Conservation (phyloP, 2,888 invertebrate genomes). For the Drosophila robusta region DNA sequence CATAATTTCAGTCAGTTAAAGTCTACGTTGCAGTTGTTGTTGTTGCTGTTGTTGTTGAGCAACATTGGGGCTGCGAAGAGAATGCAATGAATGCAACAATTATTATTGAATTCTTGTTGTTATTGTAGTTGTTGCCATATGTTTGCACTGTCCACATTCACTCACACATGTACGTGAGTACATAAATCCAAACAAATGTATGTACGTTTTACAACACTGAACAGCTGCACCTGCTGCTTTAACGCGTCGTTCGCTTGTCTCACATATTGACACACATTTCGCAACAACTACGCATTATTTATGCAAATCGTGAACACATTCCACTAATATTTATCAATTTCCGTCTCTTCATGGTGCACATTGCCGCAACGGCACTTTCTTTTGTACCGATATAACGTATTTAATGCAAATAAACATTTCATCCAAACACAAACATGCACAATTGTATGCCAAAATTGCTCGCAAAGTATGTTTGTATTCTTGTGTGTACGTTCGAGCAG, state of each 20-base stretch:
- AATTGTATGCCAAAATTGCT: slow-evolving; percentile 19
- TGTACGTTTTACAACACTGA: slow-evolving; percentile 67
- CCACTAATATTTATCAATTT: slow-evolving; percentile 43
- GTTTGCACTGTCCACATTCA: slow-evolving; percentile 56
- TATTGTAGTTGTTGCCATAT: slow-evolving; percentile 57
- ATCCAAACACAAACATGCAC: slow-evolving; percentile 4
- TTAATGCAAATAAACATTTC: slow-evolving; percentile 50
- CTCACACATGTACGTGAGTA: slow-evolving; percentile 14
- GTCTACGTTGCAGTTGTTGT: slow-evolving; percentile 6
- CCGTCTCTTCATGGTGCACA: slow-evolving; percentile 17
- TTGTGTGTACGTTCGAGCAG: slow-evolving; percentile 7
- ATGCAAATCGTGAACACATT: slow-evolving; percentile 49
- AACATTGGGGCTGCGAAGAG: slow-evolving; percentile 52
- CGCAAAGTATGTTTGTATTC: neutral
- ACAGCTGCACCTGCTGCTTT: slow-evolving; percentile 66
- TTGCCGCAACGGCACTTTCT: slow-evolving; percentile 19
- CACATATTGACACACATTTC: slow-evolving; percentile 74
- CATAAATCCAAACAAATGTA: slow-evolving; percentile 33
- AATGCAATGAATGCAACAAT: slow-evolving; percentile 63
- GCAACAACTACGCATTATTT: slow-evolving; percentile 58
- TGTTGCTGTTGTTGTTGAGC: slow-evolving; percentile 14
- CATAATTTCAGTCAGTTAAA: slow-evolving; percentile 18
- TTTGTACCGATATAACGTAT: slow-evolving; percentile 31
- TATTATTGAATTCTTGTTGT: slow-evolving; percentile 15
- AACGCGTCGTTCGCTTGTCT: slow-evolving; percentile 39